Evolutionary conservation across 1,140 invertebrate genomes (phyloP), one percentile per base, ranked within the genome.

Genomic region (Drosophila serrata): DNA sequence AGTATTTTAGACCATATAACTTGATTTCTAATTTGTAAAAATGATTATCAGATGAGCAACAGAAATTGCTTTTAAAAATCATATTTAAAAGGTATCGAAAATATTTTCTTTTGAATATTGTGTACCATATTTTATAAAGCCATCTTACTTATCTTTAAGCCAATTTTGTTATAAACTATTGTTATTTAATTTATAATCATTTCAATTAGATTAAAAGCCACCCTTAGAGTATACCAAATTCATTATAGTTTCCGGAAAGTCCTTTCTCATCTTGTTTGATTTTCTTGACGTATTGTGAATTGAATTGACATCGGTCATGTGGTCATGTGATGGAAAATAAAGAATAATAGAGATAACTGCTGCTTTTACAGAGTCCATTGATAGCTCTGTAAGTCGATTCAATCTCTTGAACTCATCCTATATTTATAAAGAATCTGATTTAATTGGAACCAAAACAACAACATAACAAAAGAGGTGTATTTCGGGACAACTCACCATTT

Each of bases 391-490:
- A 57, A 69, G 31, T 33, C 15, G 11, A 9, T 29, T 4, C 42
- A 19, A 45, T 37, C 48, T 22, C 37, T n/a, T 37, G 11, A 3
- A 4, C 6, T 62, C 19, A n/a, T 7, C 7, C 27, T 7, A n/a
- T 24, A 15, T 46, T 4, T 24, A 46, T 19, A 43, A 19, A 15
- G 40, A 69, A 69, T 40, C 19, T 19, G 6, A 58, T 48, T 70
- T 70, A 72, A 70, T 72, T 72, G 68, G 67, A 35, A 29, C 22
- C 42, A 39, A 37, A 17, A 49, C 37, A 45, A 60, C 24, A 12
- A 15, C 33, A 46, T 29, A 17, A 48, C n/a, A 37, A 29, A 56
- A 17, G 15, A 24, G 31, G 19, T 56, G 33, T 39, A 3, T 56
- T 8, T 37, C 37, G 3, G 29, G 19, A 3, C 2, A 31, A 35